Evolutionary conservation across 2,797 vertebrate genomes (phyloP).

Genomic region (Meda fulgida): DNA sequence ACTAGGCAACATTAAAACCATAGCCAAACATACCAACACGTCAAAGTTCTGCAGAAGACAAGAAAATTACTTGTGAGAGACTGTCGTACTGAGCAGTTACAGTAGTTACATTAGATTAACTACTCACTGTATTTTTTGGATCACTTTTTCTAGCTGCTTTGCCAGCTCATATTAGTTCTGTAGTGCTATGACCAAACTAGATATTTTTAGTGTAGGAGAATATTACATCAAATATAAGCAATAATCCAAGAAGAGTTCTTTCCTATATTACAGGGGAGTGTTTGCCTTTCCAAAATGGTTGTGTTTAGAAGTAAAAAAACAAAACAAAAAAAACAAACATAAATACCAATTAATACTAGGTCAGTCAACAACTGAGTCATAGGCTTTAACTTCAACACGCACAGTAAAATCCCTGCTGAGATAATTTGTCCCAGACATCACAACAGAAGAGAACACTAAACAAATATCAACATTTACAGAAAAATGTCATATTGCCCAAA

Average conservation of each 20-base stretch:
- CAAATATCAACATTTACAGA: slow-evolving; percentile 29
- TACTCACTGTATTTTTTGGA: slow-evolving; percentile 13
- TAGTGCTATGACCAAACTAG: background rate
- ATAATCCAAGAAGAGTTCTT: slow-evolving; percentile 8
- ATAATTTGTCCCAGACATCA: slow-evolving; percentile 48
- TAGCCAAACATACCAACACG: background rate
- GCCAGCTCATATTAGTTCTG: slow-evolving; percentile 34
- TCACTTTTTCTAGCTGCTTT: background rate
- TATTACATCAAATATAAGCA: slow-evolving; percentile 36
- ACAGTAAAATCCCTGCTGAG: slow-evolving; percentile 44
- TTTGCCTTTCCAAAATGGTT: background rate
- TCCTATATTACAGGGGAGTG: background rate
- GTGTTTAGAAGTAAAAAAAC: slow-evolving; percentile 14
- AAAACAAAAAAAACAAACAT: background rate
- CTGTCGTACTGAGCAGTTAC: slow-evolving; percentile 4
- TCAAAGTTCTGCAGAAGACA: slow-evolving; percentile 8
- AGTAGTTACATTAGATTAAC: slow-evolving; percentile 17
- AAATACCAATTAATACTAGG: background rate
- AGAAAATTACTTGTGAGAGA: background rate
- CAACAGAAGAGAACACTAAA: slow-evolving; percentile 4
- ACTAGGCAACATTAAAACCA: background rate
- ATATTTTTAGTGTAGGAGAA: slow-evolving; percentile 24
- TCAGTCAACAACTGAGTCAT: background rate
- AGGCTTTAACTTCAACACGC: slow-evolving; percentile 36
- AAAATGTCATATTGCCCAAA: slow-evolving; percentile 14